Base-by-base conservation (phyloP, 2,888 invertebrate genomes). In the Oxycera nigricornis region DNA sequence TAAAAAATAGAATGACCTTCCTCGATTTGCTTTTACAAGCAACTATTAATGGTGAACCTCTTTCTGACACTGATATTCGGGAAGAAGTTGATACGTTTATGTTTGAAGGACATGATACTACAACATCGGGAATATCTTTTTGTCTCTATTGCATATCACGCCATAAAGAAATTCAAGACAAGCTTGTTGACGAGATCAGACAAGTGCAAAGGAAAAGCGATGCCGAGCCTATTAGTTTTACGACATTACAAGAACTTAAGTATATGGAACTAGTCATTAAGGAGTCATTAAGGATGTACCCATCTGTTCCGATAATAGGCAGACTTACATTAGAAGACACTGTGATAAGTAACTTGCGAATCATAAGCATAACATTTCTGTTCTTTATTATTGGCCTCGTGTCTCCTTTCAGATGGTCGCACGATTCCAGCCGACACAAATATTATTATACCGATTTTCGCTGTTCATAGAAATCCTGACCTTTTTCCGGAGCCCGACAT, bases 31-130 rank as follows among this genome's bases (percentile, higher is more conserved):
- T 92, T 2, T 81, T 92, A 9, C 85, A 90, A 73, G 84, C 89
- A 1, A 88, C 86, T 75, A 84, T 88, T 1, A 87, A 89, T 73
- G 90, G 89, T 0, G 80, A 86, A 73, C 87, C 86, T 2, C 83
- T 92, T 68, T 85, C 87, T 0, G 87, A 89, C 74, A 84, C 88
- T 7, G 88, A 88, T 75, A 87, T 92, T 6, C 85, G 90, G 72
- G 90, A 91, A 81, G 90, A 92, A 85, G 90, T 91, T 0, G 90
- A 91, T 76, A 92, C 92, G 0, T 91, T 92, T 78, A 90, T 92
- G 89, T 92, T 92, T 82, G 91, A 89, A 75, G 84, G 84, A 0
- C 83, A 84, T 20, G 83, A 85, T 31, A 84, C 84, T 14, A 83
- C 84, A 14, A 79, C 83, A 0, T 80, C 81, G 14, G 83, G 80